phyloP scores from a whole-genome alignment of 2,888 invertebrate species.

The Agrotis puta region DNA sequence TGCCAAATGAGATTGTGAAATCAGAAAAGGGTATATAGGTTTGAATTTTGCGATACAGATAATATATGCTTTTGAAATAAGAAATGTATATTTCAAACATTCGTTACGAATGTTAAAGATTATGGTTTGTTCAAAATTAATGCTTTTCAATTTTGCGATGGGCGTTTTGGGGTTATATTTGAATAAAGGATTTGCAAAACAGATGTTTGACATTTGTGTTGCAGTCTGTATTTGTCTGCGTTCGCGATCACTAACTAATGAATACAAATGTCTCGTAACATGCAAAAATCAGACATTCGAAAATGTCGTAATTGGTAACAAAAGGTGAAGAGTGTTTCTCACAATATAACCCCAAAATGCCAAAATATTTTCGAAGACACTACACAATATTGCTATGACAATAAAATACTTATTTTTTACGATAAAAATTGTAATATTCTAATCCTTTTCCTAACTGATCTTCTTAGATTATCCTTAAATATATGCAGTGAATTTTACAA shows the following conservation, averaged over 20 bases:
- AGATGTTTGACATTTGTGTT: conserved; percentile 5
- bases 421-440: conserved; percentile 49
- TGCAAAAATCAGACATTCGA: no score
- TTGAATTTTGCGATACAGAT: conserved; percentile 57
- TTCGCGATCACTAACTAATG: not conserved
- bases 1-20: conserved; percentile 80
- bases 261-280: not conserved
- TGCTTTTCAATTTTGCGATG: conserved; percentile 38
- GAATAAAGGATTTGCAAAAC: not conserved
- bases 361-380: conserved; percentile 44
- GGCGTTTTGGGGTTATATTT: conserved; percentile 36
- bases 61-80: conserved; percentile 45
- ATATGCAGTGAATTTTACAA: conserved; percentile 54
- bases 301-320: no score
- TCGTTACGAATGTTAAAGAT: conserved; percentile 23
- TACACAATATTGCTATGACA: conserved; percentile 66
- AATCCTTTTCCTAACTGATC: conserved; percentile 59
- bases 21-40: conserved; percentile 61
- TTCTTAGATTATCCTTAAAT: conserved; percentile 53
- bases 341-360: conserved; percentile 32
- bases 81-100: conserved; percentile 47
- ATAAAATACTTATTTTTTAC: conserved; percentile 62
- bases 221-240: not conserved
- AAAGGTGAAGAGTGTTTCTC: not conserved
- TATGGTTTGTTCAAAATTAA: conserved; percentile 32